These are phyloP conservation scores for Formica selysi DNA, from an alignment of 1,140 invertebrate species.

Conservation along the genomic window DNA sequence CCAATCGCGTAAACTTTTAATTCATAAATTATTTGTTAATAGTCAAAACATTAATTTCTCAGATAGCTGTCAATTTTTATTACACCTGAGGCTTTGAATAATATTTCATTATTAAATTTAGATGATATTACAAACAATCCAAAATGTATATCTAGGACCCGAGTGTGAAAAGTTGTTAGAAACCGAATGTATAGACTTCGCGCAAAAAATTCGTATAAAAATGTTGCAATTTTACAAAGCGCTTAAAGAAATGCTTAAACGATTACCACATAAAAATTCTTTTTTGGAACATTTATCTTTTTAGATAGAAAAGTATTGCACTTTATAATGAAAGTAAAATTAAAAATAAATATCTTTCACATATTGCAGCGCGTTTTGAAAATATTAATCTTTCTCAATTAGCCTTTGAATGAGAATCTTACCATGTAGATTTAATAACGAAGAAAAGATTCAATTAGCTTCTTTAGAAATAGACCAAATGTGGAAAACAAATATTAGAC, in stretches of 20 bases:
- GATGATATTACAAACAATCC: background rate
- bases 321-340: background rate
- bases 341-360: too few species aligned
- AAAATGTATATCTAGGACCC: background rate
- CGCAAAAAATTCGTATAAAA: background rate
- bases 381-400: too few species aligned
- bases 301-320: constrained; percentile 1
- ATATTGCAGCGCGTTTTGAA: too few species aligned
- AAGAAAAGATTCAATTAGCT: too few species aligned
- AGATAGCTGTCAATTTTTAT: constrained; percentile 2
- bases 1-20: constrained; percentile 30
- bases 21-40: constrained; percentile 33
- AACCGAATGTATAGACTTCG: background rate
- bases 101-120: constrained; percentile 13
- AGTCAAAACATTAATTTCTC: background rate
- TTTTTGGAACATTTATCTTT: constrained; percentile 25
- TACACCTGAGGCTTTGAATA: background rate
- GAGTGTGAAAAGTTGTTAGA: background rate
- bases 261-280: background rate
- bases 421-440: too few species aligned
- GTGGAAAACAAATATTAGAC: background rate
- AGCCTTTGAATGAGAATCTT: too few species aligned
- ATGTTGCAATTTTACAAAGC: constrained; percentile 41
- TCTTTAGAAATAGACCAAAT: too few species aligned
- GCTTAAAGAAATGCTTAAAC: constrained; percentile 1